phyloP scores from a whole-genome alignment of 2,113 vertebrate genomes.

The Pelobates fuscus region DNA sequence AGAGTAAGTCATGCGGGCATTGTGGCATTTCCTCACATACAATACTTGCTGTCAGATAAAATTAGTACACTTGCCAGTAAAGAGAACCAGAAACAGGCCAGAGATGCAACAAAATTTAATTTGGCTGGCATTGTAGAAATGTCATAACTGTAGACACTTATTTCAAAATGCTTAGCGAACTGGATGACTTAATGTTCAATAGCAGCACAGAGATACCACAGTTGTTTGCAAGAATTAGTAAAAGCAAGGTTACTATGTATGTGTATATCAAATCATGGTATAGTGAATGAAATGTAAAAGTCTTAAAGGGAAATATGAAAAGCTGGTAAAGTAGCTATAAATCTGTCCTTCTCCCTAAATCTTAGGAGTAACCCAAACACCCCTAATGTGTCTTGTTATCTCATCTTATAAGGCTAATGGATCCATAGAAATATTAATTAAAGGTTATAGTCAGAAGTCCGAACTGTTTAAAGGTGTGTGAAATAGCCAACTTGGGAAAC shows the following conservation, averaged over 20 bases:
- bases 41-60: constrained; percentile 22
- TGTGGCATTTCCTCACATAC: constrained; percentile 15
- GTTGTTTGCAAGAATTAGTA: neutral
- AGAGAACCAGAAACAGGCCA: constrained; percentile 26
- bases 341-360: too few relatives aligned
- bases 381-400: too few relatives aligned
- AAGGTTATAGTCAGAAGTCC: too few relatives aligned
- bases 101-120: constrained; percentile 17
- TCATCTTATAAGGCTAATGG: too few relatives aligned
- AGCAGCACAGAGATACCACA: neutral
- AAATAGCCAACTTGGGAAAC: too few relatives aligned
- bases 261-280: too few relatives aligned
- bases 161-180: neutral
- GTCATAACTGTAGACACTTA: constrained; percentile 1
- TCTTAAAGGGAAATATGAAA: too few relatives aligned
- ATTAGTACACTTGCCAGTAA: constrained; percentile 29
- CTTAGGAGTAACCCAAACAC: too few relatives aligned
- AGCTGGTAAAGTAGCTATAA: too few relatives aligned
- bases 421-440: too few relatives aligned
- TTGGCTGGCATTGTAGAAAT: constrained; percentile 10
- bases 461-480: too few relatives aligned
- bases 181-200: neutral
- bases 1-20: constrained; percentile 17
- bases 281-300: too few relatives aligned
- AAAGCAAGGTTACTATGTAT: neutral